phyloP scores from a whole-genome alignment of 2,113 vertebrate genomes.

The Sylvia atricapilla region DNA sequence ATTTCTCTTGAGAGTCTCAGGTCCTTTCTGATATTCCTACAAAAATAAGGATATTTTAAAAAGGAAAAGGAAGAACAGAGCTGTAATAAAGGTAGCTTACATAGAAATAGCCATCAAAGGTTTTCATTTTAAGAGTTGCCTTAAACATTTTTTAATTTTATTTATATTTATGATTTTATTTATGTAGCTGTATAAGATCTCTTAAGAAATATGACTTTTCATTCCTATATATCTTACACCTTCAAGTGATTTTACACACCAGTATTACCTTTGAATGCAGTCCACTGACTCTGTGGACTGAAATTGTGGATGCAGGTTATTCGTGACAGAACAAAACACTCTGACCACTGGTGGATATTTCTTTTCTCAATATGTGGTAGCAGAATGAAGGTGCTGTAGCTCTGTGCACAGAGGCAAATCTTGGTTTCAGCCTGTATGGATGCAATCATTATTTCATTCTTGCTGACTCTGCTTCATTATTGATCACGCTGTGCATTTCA shows the following conservation, averaged over 20 bases:
- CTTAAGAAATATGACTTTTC: neutral
- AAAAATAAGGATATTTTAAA: neutral
- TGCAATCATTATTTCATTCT: neutral
- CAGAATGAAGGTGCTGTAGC: neutral
- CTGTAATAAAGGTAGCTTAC: neutral
- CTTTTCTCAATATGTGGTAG: neutral
- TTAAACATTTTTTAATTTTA: neutral
- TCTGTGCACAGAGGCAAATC: neutral
- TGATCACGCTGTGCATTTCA: neutral
- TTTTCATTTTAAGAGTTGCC: neutral
- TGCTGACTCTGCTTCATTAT: neutral
- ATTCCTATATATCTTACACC: neutral
- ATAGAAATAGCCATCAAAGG: neutral
- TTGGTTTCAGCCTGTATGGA: neutral
- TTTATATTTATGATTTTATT: neutral
- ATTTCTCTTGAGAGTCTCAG: neutral
- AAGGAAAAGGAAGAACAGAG: neutral
- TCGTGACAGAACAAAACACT: neutral
- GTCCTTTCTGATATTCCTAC: neutral
- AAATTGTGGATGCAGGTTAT: neutral
- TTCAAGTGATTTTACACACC: neutral
- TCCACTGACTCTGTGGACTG: neutral
- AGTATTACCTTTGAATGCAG: neutral
- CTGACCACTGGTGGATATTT: neutral
- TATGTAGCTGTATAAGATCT: neutral